Conservation (phyloP, 2,888 invertebrate species). For the Slavum lentiscoides region DNA sequence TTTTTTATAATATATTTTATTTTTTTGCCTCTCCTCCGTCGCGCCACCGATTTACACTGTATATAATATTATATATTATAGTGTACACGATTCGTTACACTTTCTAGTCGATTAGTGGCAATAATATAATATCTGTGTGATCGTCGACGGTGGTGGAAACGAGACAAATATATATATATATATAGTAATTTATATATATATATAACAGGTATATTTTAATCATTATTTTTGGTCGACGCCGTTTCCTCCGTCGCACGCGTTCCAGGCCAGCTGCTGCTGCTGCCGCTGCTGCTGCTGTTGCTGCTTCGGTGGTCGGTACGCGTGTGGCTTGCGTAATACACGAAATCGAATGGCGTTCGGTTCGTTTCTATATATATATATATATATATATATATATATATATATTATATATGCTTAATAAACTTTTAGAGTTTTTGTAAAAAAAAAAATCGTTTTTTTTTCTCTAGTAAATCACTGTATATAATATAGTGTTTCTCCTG, state of each 20-base stretch:
- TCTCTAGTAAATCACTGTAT: no score
- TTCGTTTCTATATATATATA: no score
- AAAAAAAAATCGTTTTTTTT: no score
- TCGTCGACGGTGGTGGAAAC: background rate
- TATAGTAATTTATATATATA: no score
- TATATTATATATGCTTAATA: no score
- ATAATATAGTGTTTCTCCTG: no score
- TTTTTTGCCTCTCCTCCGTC: no score
- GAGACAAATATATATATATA: conserved; percentile 1
- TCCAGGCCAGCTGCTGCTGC: conserved; percentile 26
- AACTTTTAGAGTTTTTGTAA: no score
- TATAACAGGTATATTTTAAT: background rate
- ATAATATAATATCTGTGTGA: background rate
- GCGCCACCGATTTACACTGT: background rate
- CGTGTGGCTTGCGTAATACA: background rate
- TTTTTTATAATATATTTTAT: no score
- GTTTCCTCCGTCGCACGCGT: background rate
- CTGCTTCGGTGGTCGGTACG: background rate
- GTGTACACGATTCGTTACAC: conserved; percentile 47
- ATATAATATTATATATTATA: no score
- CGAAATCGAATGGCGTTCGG: no score
- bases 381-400: no score
- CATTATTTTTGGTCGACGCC: conserved; percentile 22
- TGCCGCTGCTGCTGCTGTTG: background rate
- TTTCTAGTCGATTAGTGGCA: conserved; percentile 47